Percentiles rank a stretch among this genome's conserved stretches.
phyloP scores from a whole-genome alignment of 2,797 vertebrate species.

The Lindbergichthys nudifrons region DNA sequence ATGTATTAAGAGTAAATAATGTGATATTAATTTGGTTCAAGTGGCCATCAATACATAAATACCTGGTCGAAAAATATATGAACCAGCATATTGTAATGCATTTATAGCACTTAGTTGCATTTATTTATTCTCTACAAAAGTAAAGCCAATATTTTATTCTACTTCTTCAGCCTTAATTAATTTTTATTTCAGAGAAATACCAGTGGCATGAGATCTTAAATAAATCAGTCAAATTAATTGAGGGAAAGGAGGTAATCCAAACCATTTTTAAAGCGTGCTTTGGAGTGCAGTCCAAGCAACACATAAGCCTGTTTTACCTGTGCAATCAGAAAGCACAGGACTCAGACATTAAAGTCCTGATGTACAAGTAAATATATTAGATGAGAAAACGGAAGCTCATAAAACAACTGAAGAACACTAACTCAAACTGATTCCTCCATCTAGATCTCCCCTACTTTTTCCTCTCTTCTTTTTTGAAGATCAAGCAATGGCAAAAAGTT shows the following conservation, averaged over 20 bases:
- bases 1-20: not conserved
- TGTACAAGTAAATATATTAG: slow-evolving; percentile 48
- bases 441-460: slow-evolving; percentile 79
- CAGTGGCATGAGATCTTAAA: not conserved
- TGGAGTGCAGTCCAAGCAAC: slow-evolving; percentile 1
- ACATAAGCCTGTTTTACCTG: slow-evolving; percentile 22
- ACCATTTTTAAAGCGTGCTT: slow-evolving; percentile 8
- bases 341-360: slow-evolving; percentile 47
- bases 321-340: slow-evolving; percentile 30
- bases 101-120: not conserved
- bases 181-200: not conserved
- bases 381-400: slow-evolving; percentile 55
- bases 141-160: not conserved
- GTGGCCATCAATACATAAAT: not conserved
- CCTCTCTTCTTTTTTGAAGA: slow-evolving; percentile 86
- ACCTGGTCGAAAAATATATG: not conserved
- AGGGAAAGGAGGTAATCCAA: not conserved
- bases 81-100: not conserved
- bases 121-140: not conserved
- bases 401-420: slow-evolving; percentile 67
- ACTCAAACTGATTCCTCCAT: slow-evolving; percentile 77
- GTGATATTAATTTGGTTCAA: not conserved
- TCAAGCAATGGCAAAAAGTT: slow-evolving; percentile 91
- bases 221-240: not conserved
- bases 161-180: not conserved